Conservation (phyloP, 2,888 invertebrate species). For the Cheilosia impressa region DNA sequence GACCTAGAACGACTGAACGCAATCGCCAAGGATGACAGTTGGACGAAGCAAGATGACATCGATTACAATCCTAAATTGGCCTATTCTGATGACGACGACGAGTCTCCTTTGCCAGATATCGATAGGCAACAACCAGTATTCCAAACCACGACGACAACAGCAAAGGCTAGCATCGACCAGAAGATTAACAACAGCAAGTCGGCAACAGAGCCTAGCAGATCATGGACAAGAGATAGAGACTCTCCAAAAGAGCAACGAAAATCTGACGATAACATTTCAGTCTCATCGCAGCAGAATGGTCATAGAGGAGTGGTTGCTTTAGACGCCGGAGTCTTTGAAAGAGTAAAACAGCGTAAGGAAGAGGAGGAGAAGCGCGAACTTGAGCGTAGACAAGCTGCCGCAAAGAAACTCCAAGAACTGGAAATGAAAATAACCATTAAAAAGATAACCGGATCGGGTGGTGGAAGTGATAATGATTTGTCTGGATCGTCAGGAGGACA, state of each 20-base stretch:
- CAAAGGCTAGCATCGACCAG: slow-evolving; percentile 77
- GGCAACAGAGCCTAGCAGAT: slow-evolving; percentile 52
- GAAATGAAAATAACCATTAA: slow-evolving; percentile 88
- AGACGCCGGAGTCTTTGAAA: slow-evolving; percentile 91
- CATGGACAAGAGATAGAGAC: slow-evolving; percentile 58
- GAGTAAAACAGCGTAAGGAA: slow-evolving; percentile 93
- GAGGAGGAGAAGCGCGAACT: slow-evolving; percentile 93
- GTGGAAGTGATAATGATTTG: slow-evolving; percentile 81
- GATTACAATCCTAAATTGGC: slow-evolving; percentile 97
- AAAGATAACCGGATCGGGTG: slow-evolving; percentile 79
- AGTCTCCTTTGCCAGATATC: slow-evolving; percentile 83
- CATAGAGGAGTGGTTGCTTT: slow-evolving; percentile 85
- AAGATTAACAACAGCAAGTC: slow-evolving; percentile 56
- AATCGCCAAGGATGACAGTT: slow-evolving; percentile 94
- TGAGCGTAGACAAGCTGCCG: slow-evolving; percentile 86
- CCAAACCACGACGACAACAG: slow-evolving; percentile 74
- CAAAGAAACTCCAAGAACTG: slow-evolving; percentile 88
- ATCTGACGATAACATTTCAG: slow-evolving; percentile 75
- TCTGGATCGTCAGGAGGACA: slow-evolving; percentile 51
- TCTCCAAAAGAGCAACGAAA: slow-evolving; percentile 68
- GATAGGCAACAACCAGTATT: slow-evolving; percentile 61
- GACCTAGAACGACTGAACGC: slow-evolving; percentile 96
- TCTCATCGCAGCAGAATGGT: slow-evolving; percentile 80
- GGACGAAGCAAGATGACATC: slow-evolving; percentile 96
- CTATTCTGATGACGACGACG: slow-evolving; percentile 98